Evolutionary conservation across 2,113 vertebrate genomes (phyloP).

Genomic region (Cheirogaleus medius): DNA sequence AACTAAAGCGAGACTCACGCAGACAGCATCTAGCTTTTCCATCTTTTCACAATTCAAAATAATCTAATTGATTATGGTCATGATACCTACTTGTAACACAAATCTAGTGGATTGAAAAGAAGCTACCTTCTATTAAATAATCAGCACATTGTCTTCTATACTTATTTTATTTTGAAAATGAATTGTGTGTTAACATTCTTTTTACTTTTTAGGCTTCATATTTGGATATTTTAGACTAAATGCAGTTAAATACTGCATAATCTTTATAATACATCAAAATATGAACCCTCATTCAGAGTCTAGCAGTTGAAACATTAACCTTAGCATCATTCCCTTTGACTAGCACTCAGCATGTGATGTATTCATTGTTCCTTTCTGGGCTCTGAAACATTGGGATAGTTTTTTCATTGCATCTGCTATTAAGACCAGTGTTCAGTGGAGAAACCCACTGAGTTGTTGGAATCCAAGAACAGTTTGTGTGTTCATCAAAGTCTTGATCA

Average conservation of each 20-base stretch:
- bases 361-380: not conserved
- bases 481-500: not conserved
- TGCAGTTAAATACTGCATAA: not conserved
- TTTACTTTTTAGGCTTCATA: not conserved
- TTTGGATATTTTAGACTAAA: not conserved
- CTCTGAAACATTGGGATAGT: not conserved
- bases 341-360: not conserved
- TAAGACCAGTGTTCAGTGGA: not conserved
- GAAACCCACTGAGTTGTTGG: not conserved
- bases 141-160: not conserved
- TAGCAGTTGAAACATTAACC: not conserved
- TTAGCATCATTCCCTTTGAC: slow-evolving; percentile 6
- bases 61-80: slow-evolving; percentile 28
- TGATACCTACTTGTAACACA: not conserved
- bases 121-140: not conserved
- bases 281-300: not conserved
- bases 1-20: slow-evolving; percentile 24
- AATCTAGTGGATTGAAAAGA: slow-evolving; percentile 31
- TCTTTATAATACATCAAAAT: not conserved
- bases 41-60: not conserved
- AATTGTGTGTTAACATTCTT: not conserved
- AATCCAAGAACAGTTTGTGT: not conserved
- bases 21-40: not conserved
- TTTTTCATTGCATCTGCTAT: not conserved
- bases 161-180: slow-evolving; percentile 52